phyloP scores from a whole-genome alignment of 2,797 vertebrate genomes.

The Phataginus tetradactyla region DNA sequence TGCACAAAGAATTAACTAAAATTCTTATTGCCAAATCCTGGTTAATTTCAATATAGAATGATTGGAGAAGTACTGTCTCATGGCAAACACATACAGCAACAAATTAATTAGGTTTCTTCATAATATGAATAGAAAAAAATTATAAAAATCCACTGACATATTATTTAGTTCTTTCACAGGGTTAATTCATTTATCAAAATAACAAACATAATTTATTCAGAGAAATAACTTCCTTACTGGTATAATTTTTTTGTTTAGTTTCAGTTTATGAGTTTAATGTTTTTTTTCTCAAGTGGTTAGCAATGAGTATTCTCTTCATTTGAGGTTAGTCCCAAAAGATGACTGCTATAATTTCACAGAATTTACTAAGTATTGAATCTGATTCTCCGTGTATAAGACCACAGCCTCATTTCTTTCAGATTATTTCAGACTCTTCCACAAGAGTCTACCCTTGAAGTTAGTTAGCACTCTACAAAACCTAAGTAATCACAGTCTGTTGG shows the following conservation, averaged over 20 bases:
- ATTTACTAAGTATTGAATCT: slow-evolving; percentile 1
- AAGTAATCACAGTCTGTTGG: neutral
- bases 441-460: neutral
- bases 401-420: neutral
- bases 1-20: slow-evolving; percentile 52
- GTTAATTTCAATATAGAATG: slow-evolving; percentile 56
- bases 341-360: neutral
- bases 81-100: slow-evolving; percentile 15
- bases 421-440: neutral
- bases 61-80: slow-evolving; percentile 34
- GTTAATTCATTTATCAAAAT: slow-evolving; percentile 58
- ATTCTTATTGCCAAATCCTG: slow-evolving; percentile 23
- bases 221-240: slow-evolving; percentile 34
- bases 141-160: slow-evolving; percentile 31
- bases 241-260: slow-evolving; percentile 50
- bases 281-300: neutral
- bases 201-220: slow-evolving; percentile 43
- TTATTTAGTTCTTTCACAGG: slow-evolving; percentile 24
- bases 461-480: neutral
- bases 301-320: slow-evolving; percentile 38
- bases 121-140: slow-evolving; percentile 40
- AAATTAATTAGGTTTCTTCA: slow-evolving; percentile 31
- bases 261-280: slow-evolving; percentile 23
- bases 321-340: neutral
- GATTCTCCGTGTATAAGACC: neutral